Evolutionary conservation across 2,888 invertebrate genomes (phyloP).

Genomic region (Meiosimyza decipiens): DNA sequence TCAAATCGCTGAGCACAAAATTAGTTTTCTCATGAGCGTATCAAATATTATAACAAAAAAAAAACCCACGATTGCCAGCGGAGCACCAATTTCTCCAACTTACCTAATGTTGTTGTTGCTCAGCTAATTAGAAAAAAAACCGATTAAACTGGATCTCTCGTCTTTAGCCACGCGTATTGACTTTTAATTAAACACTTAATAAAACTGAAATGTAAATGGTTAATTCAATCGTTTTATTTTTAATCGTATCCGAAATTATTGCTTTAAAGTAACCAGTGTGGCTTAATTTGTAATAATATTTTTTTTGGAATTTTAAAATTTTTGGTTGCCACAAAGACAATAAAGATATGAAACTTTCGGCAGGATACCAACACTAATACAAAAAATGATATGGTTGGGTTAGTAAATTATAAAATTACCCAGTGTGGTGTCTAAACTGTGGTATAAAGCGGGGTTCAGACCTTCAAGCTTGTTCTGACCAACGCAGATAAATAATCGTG

Average conservation of each 20-base stretch:
- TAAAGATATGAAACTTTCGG: no score
- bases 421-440: no score
- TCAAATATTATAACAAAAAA: no score
- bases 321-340: not conserved
- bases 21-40: no score
- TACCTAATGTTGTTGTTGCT: constrained; percentile 25
- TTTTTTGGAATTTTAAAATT: not conserved
- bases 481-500: no score
- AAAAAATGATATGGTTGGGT: no score
- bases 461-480: no score
- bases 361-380: no score
- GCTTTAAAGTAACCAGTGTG: not conserved
- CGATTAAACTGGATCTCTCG: not conserved
- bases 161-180: not conserved
- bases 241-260: constrained; percentile 50
- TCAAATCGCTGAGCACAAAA: no score
- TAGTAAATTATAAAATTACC: no score
- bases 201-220: not conserved
- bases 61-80: not conserved
- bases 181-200: not conserved
- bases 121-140: not conserved
- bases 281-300: constrained; percentile 8
- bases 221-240: constrained; percentile 8
- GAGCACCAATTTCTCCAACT: constrained; percentile 20
- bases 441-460: no score